Conservation (phyloP, 2,888 invertebrate genomes). For the Allygus modestus region DNA sequence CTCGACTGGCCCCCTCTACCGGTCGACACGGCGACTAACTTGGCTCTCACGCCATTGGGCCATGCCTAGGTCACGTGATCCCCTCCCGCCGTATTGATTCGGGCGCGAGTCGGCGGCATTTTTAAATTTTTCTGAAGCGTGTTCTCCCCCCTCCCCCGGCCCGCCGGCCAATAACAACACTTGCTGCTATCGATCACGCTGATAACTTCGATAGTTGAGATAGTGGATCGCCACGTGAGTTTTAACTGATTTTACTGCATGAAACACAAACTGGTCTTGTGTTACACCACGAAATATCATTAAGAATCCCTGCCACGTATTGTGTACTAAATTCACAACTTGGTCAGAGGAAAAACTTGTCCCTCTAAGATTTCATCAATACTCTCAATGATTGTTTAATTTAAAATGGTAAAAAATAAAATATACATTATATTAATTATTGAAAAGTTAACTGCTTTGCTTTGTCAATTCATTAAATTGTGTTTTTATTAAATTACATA, state of each 20-base stretch:
- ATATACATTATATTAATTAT: too few species aligned
- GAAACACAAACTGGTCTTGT: neutral
- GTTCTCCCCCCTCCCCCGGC: conserved; percentile 53
- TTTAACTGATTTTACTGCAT: neutral
- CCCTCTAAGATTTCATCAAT: too few species aligned
- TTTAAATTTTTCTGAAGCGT: conserved; percentile 64
- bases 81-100: conserved; percentile 62
- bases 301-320: too few species aligned
- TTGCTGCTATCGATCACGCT: conserved; percentile 57
- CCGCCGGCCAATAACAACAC: conserved; percentile 59
- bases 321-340: too few species aligned
- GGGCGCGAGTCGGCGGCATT: conserved; percentile 62
- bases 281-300: too few species aligned
- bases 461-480: too few species aligned
- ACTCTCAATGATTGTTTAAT: too few species aligned
- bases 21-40: conserved; percentile 43
- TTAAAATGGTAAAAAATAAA: too few species aligned
- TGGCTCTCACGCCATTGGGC: conserved; percentile 54
- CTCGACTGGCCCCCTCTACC: conserved; percentile 59
- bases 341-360: too few species aligned
- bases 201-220: conserved; percentile 50
- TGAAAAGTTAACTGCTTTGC: too few species aligned
- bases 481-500: too few species aligned
- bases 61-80: conserved; percentile 44
- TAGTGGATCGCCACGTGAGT: conserved; percentile 31